Conservation (phyloP, 2,113 vertebrate species). For the Podarcis cretensis region DNA sequence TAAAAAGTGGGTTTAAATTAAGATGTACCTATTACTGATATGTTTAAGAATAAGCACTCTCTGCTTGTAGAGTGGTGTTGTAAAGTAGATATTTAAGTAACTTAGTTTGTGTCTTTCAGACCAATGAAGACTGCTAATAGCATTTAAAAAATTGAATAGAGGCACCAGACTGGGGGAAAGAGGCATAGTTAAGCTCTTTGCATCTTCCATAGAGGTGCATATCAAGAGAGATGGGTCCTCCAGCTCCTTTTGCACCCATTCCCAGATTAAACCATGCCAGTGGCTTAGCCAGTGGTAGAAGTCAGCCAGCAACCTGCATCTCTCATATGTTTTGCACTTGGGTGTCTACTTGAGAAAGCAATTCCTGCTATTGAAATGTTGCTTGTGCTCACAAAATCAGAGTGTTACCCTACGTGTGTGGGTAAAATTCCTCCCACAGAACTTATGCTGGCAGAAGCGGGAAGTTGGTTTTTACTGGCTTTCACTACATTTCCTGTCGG, state of each 20-base stretch:
- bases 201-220: background rate
- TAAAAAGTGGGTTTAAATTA: background rate
- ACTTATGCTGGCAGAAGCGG: too few relatives aligned
- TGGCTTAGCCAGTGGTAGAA: too few relatives aligned
- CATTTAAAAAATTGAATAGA: background rate
- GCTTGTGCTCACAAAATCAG: conserved; percentile 53
- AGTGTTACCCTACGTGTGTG: background rate
- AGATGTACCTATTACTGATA: background rate
- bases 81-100: background rate
- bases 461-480: too few relatives aligned
- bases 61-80: background rate
- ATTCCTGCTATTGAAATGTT: conserved; percentile 28
- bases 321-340: background rate
- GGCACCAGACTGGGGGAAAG: too few relatives aligned
- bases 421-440: too few relatives aligned
- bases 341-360: background rate
- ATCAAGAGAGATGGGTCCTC: background rate
- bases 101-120: background rate
- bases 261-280: background rate
- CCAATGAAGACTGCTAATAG: background rate
- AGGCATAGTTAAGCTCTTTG: background rate
- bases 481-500: background rate
- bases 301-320: background rate
- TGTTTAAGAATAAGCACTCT: background rate
- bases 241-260: background rate